phyloP scores from a whole-genome alignment of 2,113 vertebrate species.

The Sardina pilchardus region DNA sequence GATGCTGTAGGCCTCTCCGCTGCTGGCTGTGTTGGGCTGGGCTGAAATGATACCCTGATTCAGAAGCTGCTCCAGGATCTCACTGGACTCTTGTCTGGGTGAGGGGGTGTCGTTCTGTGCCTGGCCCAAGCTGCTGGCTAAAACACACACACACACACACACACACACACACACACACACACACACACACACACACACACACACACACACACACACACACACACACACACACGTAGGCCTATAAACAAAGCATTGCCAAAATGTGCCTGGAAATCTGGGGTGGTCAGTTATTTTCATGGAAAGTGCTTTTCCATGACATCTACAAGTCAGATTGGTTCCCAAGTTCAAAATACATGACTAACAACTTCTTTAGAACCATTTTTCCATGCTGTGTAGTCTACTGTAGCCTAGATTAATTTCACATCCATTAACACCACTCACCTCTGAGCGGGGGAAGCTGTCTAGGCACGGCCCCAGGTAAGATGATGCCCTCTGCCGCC shows the following conservation, averaged over 20 bases:
- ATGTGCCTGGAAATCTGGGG: not conserved
- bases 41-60: conserved; percentile 81
- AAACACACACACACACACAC: conserved; percentile 26
- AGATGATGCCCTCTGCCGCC: conserved; percentile 32
- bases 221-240: not conserved
- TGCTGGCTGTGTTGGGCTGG: conserved; percentile 53
- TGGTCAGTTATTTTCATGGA: not conserved
- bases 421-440: conserved; percentile 18
- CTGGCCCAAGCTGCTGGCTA: conserved; percentile 34
- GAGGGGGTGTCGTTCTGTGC: conserved; percentile 33
- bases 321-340: not conserved
- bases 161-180: conserved; percentile 14
- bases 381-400: not conserved
- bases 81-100: conserved; percentile 72
- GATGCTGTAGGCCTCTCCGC: conserved; percentile 70
- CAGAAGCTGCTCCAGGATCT: conserved; percentile 82
- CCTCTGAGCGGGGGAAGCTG: conserved; percentile 55
- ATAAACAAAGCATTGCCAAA: not conserved
- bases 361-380: not conserved
- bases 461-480: conserved; percentile 54
- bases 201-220: conserved; percentile 9
- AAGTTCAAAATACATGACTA: not conserved
- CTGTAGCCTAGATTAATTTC: not conserved
- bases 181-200: conserved; percentile 36
- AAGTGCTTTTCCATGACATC: not conserved